phyloP scores from a whole-genome alignment of 1,140 invertebrate species.

The Drosophila sp. region DNA sequence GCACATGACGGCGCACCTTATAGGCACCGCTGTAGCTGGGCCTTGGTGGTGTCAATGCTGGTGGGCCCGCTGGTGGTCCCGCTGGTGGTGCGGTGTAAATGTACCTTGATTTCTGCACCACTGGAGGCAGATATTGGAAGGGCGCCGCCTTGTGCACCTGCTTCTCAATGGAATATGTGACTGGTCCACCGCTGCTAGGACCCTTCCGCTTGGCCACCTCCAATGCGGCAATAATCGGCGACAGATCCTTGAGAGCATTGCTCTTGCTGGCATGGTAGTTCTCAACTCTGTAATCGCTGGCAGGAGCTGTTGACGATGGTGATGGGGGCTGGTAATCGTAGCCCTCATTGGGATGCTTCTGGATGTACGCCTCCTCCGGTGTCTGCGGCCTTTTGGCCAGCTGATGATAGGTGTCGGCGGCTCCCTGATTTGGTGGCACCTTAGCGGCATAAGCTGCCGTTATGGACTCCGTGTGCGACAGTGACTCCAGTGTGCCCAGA shows the following conservation, averaged over 20 bases:
- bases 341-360: conserved; percentile 80
- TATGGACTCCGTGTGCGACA: conserved; percentile 82
- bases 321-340: conserved; percentile 69
- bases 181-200: conserved; percentile 27
- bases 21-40: conserved; percentile 58
- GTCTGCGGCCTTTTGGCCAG: conserved; percentile 73
- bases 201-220: conserved; percentile 76
- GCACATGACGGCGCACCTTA: conserved; percentile 75
- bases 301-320: conserved; percentile 1
- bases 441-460: conserved; percentile 72
- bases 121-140: conserved; percentile 70
- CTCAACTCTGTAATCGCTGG: conserved; percentile 64
- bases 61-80: conserved; percentile 51
- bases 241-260: conserved; percentile 71
- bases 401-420: conserved; percentile 77
- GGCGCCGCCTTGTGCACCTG: conserved; percentile 72
- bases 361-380: conserved; percentile 72
- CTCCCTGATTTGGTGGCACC: conserved; percentile 29
- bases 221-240: conserved; percentile 79
- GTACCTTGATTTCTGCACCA: conserved; percentile 79
- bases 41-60: conserved; percentile 42
- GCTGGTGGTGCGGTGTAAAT: conserved; percentile 62
- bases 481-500: conserved; percentile 74
- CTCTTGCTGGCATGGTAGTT: conserved; percentile 74
- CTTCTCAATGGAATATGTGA: conserved; percentile 75